Base-by-base conservation (phyloP, 2,888 invertebrate species). In the Sphinx pinastri region DNA sequence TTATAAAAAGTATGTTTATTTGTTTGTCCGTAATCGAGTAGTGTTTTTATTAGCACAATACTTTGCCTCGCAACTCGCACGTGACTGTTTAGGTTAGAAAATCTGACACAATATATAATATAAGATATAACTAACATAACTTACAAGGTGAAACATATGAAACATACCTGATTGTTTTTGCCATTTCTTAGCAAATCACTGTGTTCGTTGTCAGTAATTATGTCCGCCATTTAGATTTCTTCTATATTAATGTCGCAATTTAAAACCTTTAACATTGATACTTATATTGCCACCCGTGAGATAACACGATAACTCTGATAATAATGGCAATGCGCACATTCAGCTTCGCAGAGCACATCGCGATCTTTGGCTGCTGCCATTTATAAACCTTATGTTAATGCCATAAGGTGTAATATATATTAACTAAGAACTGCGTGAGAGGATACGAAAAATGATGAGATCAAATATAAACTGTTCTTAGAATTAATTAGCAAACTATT, bases 241-340 rank as follows among this genome's bases (percentile, higher is more conserved):
- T 45, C 10, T 60, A 16, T 19, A 45, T 45, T 47, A 47, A 45
- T 49, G 19, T 49, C 45, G 49, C 13, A 49, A 63, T 49, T 63
- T 19, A 19, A 10, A 63, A 16, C 5, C 49, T 47, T 13, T 13
- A 47, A 16, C 12, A 25, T 47, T 47, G 16, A 16, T 47, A 49
- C 19, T 16, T 47, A 16, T 12, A 16, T 47, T 49, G 63, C 10
- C 49, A 47, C 14, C 16, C 49, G 49, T 25, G 13, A 16, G 63
- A 63, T 63, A 49, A 63, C 45, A 45, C 55, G 69, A 69, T 66
- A 66, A 45, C 69, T 55, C 16, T 69, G 66, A 55, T 63, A 38
- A 38, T 38, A 38, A 69, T 47, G 45, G 16, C 47, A 63, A 54
- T 51, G 25, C 19, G 58, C 58, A 69, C 54, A 63, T 12, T 38